These are phyloP conservation scores for Peribatodes rhomboidaria DNA, from an alignment of 2,888 invertebrate species.

Conservation along the genomic window DNA sequence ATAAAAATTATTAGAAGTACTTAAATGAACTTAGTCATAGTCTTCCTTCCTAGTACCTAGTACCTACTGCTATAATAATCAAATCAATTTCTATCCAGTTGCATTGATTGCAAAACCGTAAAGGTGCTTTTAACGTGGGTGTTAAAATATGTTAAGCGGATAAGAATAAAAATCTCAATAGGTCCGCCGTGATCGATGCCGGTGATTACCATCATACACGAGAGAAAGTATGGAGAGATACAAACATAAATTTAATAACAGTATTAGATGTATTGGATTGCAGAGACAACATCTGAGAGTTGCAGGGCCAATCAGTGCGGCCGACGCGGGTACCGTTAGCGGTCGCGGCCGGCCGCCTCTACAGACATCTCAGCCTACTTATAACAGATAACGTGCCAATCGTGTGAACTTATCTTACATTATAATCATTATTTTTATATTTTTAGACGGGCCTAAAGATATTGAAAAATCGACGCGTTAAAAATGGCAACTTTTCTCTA, in stretches of 20 bases:
- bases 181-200: constrained; percentile 73
- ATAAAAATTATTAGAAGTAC: no score
- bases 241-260: constrained; percentile 82
- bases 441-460: constrained; percentile 1
- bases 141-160: constrained; percentile 70
- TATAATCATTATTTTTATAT: constrained; percentile 19
- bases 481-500: neutral
- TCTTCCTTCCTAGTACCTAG: constrained; percentile 3
- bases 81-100: constrained; percentile 29
- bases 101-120: constrained; percentile 54
- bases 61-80: neutral
- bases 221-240: constrained; percentile 78
- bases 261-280: constrained; percentile 82
- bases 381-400: constrained; percentile 71
- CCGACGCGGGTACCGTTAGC: constrained; percentile 73
- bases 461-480: neutral
- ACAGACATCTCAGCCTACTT: constrained; percentile 73
- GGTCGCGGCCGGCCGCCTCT: constrained; percentile 60
- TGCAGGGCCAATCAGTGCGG: constrained; percentile 75
- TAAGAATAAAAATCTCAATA: constrained; percentile 67
- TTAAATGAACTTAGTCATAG: constrained; percentile 24
- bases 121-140: constrained; percentile 55
- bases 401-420: constrained; percentile 57
- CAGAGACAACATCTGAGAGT: constrained; percentile 74
- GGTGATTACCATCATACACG: constrained; percentile 71